Evolutionary conservation across 53 echinoderm and acorn worm species (phyloP).

Genomic region (Paelopatides confundens): DNA sequence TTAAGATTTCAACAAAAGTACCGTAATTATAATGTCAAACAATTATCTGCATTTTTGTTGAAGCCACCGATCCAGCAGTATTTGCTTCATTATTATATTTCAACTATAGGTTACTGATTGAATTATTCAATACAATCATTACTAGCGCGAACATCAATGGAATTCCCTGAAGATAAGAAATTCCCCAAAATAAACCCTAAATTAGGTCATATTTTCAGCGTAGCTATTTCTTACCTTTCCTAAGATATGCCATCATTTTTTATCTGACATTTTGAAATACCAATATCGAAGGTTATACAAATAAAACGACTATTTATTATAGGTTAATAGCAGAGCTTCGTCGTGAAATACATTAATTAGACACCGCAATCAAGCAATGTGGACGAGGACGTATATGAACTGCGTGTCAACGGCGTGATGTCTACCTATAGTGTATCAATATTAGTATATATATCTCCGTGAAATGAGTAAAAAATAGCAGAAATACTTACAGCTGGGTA

Average conservation of each 20-base stretch:
- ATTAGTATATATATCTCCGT: no score
- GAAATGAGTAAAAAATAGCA: no score
- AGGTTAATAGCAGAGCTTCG: neutral
- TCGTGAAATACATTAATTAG: constrained; percentile 7
- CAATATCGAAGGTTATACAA: constrained; percentile 29
- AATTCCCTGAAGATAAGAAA: neutral
- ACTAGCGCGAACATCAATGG: neutral
- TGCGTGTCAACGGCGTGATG: no score
- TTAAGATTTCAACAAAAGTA: no score
- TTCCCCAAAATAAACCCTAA: neutral
- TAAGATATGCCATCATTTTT: neutral
- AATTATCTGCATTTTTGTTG: no score
- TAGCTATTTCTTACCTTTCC: neutral
- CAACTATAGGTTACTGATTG: no score
- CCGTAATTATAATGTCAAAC: no score
- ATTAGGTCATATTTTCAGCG: neutral
- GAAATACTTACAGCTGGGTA: no score
- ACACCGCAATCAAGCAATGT: neutral
- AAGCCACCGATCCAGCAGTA: no score
- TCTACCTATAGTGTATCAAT: no score
- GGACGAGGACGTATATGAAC: neutral
- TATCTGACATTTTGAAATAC: neutral
- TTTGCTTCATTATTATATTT: no score
- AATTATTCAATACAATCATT: no score
- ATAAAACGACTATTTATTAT: constrained; percentile 5